A percentile compares a stretch with the other conserved stretches of the same genome.
Evolutionary conservation across 2,888 invertebrate genomes (phyloP).

Genomic region (Homarus gammarus): DNA sequence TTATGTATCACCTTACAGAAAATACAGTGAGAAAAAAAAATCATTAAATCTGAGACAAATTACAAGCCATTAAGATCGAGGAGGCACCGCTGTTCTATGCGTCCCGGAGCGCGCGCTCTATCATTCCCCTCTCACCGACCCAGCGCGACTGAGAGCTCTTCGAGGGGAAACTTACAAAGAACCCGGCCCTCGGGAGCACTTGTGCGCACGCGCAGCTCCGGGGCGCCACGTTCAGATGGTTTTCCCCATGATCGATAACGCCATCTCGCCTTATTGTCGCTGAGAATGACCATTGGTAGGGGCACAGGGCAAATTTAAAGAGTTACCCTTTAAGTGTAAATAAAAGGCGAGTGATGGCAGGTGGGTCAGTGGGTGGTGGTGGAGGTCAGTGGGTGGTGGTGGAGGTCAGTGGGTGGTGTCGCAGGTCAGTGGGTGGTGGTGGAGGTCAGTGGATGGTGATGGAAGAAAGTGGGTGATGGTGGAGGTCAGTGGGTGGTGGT

Average conservation of each 20-base stretch:
- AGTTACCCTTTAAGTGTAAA: too few relatives aligned
- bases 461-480: too few relatives aligned
- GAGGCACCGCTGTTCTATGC: slow-evolving; percentile 1
- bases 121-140: slow-evolving; percentile 48
- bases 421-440: too few relatives aligned
- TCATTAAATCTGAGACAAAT: not conserved
- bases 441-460: too few relatives aligned
- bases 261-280: slow-evolving; percentile 35
- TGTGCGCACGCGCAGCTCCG: slow-evolving; percentile 12
- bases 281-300: not conserved
- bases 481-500: too few relatives aligned
- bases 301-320: not conserved
- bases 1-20: not conserved
- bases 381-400: too few relatives aligned
- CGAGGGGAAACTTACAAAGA: slow-evolving; percentile 64
- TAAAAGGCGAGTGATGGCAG: too few relatives aligned
- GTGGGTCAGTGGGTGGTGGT: too few relatives aligned
- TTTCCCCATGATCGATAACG: slow-evolving; percentile 55
- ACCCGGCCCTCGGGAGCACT: slow-evolving; percentile 28
- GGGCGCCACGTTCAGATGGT: slow-evolving; percentile 33
- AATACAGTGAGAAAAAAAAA: not conserved
- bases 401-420: too few relatives aligned
- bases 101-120: slow-evolving; percentile 7
- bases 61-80: not conserved
- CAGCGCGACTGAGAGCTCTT: slow-evolving; percentile 56